A percentile compares a stretch with the other conserved stretches of the same genome.
Conservation (phyloP, 2,888 invertebrate species). For the Lacanobia wlatinum region DNA sequence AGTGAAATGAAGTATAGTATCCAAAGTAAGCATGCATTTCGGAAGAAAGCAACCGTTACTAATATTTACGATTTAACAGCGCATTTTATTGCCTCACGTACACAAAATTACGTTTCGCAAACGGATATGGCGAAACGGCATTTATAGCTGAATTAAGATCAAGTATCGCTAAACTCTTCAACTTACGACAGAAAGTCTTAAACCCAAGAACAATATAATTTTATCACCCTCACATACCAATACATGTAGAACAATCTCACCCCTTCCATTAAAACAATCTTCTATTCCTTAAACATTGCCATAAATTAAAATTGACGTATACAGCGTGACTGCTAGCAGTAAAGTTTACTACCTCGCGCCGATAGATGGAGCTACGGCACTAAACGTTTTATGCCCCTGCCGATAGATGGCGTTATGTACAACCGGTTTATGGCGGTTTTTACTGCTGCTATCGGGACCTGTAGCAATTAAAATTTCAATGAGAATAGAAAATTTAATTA, state of each 20-base stretch:
- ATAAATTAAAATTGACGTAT: conserved; percentile 59
- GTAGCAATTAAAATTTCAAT: conserved; percentile 69
- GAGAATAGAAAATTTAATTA: conserved; percentile 66
- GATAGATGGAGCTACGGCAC: conserved; percentile 47
- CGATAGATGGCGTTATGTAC: conserved; percentile 60
- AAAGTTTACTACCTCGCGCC: conserved; percentile 48
- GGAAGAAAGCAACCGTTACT: not conserved
- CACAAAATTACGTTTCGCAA: conserved; percentile 12
- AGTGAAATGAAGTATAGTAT: not conserved
- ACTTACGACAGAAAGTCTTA: conserved; percentile 32
- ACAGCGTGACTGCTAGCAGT: conserved; percentile 25
- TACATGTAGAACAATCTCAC: conserved; percentile 36
- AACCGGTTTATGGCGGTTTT: conserved; percentile 68
- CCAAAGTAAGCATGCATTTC: not conserved
- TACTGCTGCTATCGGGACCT: conserved; percentile 66
- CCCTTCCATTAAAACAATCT: conserved; percentile 47
- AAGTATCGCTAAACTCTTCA: conserved; percentile 37
- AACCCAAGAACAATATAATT: conserved; percentile 34
- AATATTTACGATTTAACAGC: not conserved
- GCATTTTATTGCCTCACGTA: conserved; percentile 19
- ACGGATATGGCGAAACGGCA: conserved; percentile 2
- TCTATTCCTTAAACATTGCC: conserved; percentile 42
- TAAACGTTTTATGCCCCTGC: conserved; percentile 60
- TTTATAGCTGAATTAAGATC: conserved; percentile 33
- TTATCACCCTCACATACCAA: conserved; percentile 30